These are phyloP conservation scores for Xestobium rufovillosum DNA, from an alignment of 2,888 invertebrate species.

Conservation along the genomic window DNA sequence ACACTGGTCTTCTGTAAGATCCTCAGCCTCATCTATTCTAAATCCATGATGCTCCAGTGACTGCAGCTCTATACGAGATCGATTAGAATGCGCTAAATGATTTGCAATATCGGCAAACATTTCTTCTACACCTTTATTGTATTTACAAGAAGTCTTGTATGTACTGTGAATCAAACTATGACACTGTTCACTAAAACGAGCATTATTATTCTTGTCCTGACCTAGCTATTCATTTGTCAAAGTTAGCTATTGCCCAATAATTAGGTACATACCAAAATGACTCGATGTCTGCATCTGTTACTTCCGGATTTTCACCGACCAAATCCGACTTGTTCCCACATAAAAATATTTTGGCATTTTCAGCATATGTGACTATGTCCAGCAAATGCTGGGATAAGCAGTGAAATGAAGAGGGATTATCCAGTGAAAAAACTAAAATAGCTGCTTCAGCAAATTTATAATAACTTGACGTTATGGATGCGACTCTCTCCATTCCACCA, in stretches of 20 bases:
- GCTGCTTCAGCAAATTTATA: slow-evolving; percentile 95
- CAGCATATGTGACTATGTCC: slow-evolving; percentile 89
- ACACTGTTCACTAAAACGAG: slow-evolving; percentile 70
- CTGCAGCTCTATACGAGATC: slow-evolving; percentile 76
- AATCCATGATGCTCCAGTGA: slow-evolving; percentile 71
- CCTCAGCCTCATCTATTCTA: slow-evolving; percentile 60
- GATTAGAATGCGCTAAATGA: slow-evolving; percentile 69
- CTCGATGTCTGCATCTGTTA: slow-evolving; percentile 82
- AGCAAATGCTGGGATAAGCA: slow-evolving; percentile 84
- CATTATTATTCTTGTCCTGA: slow-evolving; percentile 10
- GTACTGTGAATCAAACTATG: slow-evolving; percentile 82
- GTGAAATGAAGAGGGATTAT: slow-evolving; percentile 89
- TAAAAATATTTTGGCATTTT: slow-evolving; percentile 90
- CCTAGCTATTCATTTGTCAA: slow-evolving; percentile 6
- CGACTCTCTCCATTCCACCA: slow-evolving; percentile 93
- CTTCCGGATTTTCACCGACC: slow-evolving; percentile 59
- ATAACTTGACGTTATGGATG: slow-evolving; percentile 90
- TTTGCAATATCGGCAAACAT: slow-evolving; percentile 87
- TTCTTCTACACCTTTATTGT: slow-evolving; percentile 77
- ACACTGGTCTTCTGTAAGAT: slow-evolving; percentile 43
- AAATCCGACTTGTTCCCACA: slow-evolving; percentile 89
- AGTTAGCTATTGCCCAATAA: slow-evolving; percentile 1
- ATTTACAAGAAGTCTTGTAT: slow-evolving; percentile 86
- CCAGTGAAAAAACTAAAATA: slow-evolving; percentile 82
- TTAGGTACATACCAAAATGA: slow-evolving; percentile 62